Conservation (phyloP, 2,888 invertebrate species). For the Drosophila longiperda region DNA sequence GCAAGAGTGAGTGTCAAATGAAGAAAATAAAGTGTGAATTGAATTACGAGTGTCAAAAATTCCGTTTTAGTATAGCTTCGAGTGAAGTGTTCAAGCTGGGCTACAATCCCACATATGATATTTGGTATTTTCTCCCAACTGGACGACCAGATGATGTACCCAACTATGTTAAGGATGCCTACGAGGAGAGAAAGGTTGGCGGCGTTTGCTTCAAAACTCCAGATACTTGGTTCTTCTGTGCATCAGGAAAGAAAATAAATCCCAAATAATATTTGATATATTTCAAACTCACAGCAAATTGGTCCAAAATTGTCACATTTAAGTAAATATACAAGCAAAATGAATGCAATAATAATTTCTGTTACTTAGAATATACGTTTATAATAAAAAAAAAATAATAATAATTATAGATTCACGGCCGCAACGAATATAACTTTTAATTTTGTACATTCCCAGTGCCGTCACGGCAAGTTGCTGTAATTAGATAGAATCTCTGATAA, state of each 20-base stretch:
- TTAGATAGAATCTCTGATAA: background rate
- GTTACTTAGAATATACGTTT: background rate
- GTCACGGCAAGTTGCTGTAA: background rate
- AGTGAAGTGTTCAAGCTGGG: conserved; percentile 13
- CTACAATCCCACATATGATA: conserved; percentile 69
- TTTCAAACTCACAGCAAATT: background rate
- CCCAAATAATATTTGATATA: background rate
- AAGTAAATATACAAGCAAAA: conserved; percentile 5
- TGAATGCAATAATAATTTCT: background rate
- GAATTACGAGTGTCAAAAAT: background rate
- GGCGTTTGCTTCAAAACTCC: conserved; percentile 49
- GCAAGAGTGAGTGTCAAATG: conserved; percentile 29
- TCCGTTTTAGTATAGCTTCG: conserved; percentile 4
- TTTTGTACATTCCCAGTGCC: background rate
- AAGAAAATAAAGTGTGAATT: background rate
- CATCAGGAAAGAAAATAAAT: conserved; percentile 7
- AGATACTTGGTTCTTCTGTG: conserved; percentile 54
- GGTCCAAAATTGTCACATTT: background rate
- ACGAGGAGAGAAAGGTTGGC: conserved; percentile 33
- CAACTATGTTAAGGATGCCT: conserved; percentile 42
- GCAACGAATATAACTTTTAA: background rate
- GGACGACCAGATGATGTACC: conserved; percentile 44
- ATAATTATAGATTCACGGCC: no score
- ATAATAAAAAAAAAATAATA: background rate
- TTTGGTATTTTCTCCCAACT: conserved; percentile 65